Evolutionary conservation across 2,797 vertebrate genomes (phyloP).

Genomic region (Lagodon rhomboides): DNA sequence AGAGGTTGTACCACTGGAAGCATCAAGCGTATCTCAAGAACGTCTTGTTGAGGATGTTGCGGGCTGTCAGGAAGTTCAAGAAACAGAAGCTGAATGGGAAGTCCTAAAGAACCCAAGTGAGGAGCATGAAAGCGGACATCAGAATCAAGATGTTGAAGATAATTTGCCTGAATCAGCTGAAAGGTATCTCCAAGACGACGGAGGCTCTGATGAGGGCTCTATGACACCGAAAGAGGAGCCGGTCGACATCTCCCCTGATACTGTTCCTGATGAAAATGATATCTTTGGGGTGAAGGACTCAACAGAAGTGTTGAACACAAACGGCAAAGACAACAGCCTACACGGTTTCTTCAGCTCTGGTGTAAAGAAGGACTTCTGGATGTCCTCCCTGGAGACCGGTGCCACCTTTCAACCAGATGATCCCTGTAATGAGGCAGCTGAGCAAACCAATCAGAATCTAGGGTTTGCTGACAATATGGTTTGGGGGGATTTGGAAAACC

Average conservation of each 20-base stretch:
- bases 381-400: constrained; percentile 70
- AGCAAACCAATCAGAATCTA: constrained; percentile 59
- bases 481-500: constrained; percentile 57
- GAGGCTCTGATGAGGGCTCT: constrained; percentile 5
- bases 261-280: constrained; percentile 16
- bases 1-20: constrained; percentile 18
- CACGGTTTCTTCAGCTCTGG: constrained; percentile 59
- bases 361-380: constrained; percentile 75
- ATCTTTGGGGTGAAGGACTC: constrained; percentile 60
- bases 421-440: constrained; percentile 28
- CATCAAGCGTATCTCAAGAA: constrained; percentile 25
- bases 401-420: constrained; percentile 69
- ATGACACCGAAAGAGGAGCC: constrained; percentile 35
- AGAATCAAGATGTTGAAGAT: constrained; percentile 10
- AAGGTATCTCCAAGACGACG: constrained; percentile 1
- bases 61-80: constrained; percentile 11
- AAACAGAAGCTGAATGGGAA: constrained; percentile 62
- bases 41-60: constrained; percentile 28
- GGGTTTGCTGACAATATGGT: constrained; percentile 55
- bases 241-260: constrained; percentile 44
- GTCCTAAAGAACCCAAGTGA: constrained; percentile 46
- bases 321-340: constrained; percentile 60
- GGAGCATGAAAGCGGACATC: constrained; percentile 28
- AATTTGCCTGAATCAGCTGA: constrained; percentile 25
- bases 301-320: constrained; percentile 50